phyloP scores from a whole-genome alignment of 1,140 invertebrate genomes.

The Plodia interpunctella region DNA sequence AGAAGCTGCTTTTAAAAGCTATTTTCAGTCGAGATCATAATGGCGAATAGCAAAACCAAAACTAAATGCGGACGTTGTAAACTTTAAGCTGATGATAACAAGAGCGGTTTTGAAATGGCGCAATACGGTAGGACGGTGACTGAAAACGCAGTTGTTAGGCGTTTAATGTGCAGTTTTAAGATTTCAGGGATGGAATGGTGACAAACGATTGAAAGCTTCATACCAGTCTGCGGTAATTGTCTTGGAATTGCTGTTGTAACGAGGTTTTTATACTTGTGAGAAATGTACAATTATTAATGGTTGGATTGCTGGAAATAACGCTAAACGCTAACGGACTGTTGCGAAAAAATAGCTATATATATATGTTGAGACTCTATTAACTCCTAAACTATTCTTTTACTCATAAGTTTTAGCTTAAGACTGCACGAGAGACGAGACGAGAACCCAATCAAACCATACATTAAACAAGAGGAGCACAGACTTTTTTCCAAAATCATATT shows the following conservation, averaged over 20 bases:
- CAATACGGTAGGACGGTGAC: too few relatives aligned
- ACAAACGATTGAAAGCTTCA: neutral
- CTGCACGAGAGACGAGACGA: too few relatives aligned
- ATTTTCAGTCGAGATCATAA: slow-evolving; percentile 27
- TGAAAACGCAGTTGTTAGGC: slow-evolving; percentile 15
- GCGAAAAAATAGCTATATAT: too few relatives aligned
- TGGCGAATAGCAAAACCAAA: slow-evolving; percentile 10
- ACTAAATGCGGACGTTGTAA: neutral
- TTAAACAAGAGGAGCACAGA: too few relatives aligned
- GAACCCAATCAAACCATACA: too few relatives aligned
- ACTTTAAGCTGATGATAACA: neutral
- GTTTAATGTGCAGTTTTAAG: slow-evolving; percentile 24
- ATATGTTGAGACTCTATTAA: too few relatives aligned
- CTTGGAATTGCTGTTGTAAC: neutral
- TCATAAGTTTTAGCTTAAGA: too few relatives aligned
- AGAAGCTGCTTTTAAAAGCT: slow-evolving; percentile 49
- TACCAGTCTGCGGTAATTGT: neutral
- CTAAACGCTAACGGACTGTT: too few relatives aligned
- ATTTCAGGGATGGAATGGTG: slow-evolving; percentile 19
- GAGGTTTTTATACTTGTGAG: neutral
- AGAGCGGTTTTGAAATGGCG: neutral
- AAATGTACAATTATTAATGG: neutral
- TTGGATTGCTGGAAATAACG: neutral
- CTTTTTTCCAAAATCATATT: too few relatives aligned
- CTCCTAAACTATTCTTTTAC: too few relatives aligned